Evolutionary conservation across 2,888 invertebrate species (phyloP).

Genomic region (Apotomis betuletana): DNA sequence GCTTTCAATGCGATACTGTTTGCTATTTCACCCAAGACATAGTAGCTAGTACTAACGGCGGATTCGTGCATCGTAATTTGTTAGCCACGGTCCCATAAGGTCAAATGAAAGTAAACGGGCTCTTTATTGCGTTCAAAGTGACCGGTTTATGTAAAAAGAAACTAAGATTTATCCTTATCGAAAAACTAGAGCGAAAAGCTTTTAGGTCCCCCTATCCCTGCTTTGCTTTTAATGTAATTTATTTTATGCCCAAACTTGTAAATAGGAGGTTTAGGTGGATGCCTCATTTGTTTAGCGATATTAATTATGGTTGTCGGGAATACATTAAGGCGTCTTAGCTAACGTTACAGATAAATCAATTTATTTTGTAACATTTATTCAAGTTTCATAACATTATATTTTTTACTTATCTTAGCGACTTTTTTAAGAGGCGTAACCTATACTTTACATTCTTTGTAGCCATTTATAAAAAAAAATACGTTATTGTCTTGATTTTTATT

Average conservation of each 20-base stretch:
- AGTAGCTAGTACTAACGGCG: slow-evolving; percentile 4
- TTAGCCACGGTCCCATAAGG: slow-evolving; percentile 56
- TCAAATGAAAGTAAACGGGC: slow-evolving; percentile 68
- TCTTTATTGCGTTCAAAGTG: slow-evolving; percentile 64
- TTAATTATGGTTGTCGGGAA: slow-evolving; percentile 9
- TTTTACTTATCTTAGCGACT: background rate
- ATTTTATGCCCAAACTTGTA: slow-evolving; percentile 51
- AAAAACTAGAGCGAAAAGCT: slow-evolving; percentile 57
- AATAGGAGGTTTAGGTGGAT: background rate
- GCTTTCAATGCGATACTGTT: background rate
- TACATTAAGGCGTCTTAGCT: background rate
- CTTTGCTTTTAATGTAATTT: slow-evolving; percentile 57
- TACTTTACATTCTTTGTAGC: no score
- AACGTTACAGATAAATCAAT: background rate
- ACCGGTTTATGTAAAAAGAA: slow-evolving; percentile 69
- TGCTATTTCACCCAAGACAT: background rate
- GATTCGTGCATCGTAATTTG: slow-evolving; percentile 57
- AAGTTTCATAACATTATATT: background rate
- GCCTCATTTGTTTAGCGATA: background rate
- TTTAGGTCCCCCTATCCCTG: slow-evolving; percentile 53
- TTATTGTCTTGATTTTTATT: no score
- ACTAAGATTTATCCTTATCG: slow-evolving; percentile 70
- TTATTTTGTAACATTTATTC: background rate
- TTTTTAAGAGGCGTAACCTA: background rate
- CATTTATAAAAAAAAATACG: no score